A percentile compares a stretch with the other conserved stretches of the same genome.
Conservation (phyloP, 2,888 invertebrate species). For the Catocala fraxini region DNA sequence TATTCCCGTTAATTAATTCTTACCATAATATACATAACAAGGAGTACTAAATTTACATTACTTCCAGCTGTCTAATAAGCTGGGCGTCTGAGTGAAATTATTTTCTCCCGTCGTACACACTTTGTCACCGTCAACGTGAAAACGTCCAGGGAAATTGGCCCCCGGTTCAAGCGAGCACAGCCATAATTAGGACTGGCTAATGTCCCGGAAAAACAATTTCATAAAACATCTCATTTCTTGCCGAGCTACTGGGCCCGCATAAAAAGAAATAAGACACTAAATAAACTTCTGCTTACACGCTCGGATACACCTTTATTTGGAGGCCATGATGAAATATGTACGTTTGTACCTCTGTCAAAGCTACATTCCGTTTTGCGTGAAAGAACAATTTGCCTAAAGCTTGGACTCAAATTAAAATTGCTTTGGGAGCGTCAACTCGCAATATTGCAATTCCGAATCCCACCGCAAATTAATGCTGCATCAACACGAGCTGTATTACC, state of each 20-base stretch:
- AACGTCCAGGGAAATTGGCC: constrained; percentile 82
- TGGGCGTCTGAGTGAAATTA: constrained; percentile 73
- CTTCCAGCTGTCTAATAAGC: constrained; percentile 73
- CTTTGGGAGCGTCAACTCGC: constrained; percentile 60
- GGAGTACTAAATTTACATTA: constrained; percentile 68
- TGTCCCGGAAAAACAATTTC: constrained; percentile 86
- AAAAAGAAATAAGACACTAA: constrained; percentile 83
- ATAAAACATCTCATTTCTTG: constrained; percentile 82
- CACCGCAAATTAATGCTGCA: constrained; percentile 43
- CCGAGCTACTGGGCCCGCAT: constrained; percentile 65
- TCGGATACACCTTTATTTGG: constrained; percentile 71
- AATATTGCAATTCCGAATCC: constrained; percentile 59
- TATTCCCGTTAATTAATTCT: constrained; percentile 49
- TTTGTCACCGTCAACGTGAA: constrained; percentile 83
- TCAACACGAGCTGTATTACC: constrained; percentile 53
- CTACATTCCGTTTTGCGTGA: constrained; percentile 71
- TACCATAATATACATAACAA: constrained; percentile 46
- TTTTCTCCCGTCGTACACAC: constrained; percentile 69
- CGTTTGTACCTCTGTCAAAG: constrained; percentile 56
- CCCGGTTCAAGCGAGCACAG: constrained; percentile 64
- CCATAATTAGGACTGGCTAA: constrained; percentile 85
- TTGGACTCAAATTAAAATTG: constrained; percentile 72
- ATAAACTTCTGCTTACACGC: constrained; percentile 81
- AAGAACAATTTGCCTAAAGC: constrained; percentile 69
- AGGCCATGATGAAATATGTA: constrained; percentile 62